phyloP scores from a whole-genome alignment of 2,113 vertebrate species.

The Hystrix brachyura region DNA sequence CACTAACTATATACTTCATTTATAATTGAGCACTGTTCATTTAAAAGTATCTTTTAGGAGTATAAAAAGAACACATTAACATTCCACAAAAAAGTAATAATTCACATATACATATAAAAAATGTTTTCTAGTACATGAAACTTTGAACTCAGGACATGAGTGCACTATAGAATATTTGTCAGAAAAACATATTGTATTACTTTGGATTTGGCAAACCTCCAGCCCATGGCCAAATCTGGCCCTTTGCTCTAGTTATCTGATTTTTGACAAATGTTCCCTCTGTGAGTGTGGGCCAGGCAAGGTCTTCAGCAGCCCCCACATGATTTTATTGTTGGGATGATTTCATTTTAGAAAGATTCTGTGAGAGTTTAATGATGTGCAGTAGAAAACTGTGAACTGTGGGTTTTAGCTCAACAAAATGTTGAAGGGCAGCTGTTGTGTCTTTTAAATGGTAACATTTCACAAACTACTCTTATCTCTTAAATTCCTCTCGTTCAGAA shows the following conservation, averaged over 20 bases:
- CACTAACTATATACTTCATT: neutral
- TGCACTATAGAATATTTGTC: neutral
- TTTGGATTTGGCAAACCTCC: conserved; percentile 45
- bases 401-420: neutral
- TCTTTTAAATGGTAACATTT: neutral
- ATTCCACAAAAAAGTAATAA: neutral
- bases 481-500: neutral
- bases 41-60: conserved; percentile 33
- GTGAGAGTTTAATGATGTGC: neutral
- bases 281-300: neutral
- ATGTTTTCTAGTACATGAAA: neutral
- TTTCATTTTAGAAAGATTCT: neutral
- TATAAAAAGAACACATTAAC: conserved; percentile 15
- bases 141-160: neutral
- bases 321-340: conserved; percentile 29
- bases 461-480: neutral
- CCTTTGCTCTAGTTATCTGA: neutral
- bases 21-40: conserved; percentile 9
- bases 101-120: neutral
- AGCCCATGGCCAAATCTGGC: neutral
- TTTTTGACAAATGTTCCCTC: neutral
- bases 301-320: neutral
- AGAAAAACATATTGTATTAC: conserved; percentile 10
- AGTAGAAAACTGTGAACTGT: neutral
- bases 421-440: neutral